phyloP scores from a whole-genome alignment of 2,888 invertebrate species.

The Aporophyla lueneburgensis region DNA sequence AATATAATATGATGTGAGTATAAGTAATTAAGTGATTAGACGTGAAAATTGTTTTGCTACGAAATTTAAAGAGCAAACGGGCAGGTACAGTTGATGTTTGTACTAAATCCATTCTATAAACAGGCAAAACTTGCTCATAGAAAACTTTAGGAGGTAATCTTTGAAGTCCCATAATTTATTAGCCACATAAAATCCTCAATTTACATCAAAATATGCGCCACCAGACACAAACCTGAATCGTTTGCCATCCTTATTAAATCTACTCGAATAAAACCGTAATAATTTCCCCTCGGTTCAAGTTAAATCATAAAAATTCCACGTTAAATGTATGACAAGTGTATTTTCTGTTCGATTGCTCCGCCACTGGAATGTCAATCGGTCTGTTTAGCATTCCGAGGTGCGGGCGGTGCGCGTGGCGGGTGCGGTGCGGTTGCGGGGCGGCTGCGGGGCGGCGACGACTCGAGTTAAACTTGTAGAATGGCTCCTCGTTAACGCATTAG shows the following conservation, averaged over 20 bases:
- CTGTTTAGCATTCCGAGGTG: constrained; percentile 73
- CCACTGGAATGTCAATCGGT: constrained; percentile 82
- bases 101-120: not conserved
- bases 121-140: not conserved
- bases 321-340: constrained; percentile 88
- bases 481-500: constrained; percentile 82
- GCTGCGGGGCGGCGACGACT: constrained; percentile 32
- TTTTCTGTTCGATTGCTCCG: constrained; percentile 85
- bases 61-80: not conserved
- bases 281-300: constrained; percentile 68
- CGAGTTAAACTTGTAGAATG: constrained; percentile 78
- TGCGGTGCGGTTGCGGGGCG: constrained; percentile 44
- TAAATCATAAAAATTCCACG: constrained; percentile 81
- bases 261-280: constrained; percentile 60
- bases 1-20: too few species aligned
- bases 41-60: not conserved
- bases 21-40: not conserved
- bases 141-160: not conserved
- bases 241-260: constrained; percentile 58
- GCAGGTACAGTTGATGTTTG: not conserved
- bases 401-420: constrained; percentile 58
- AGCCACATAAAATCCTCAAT: constrained; percentile 17
- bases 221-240: constrained; percentile 33
- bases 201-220: constrained; percentile 36
- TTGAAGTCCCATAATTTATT: not conserved